Evolutionary conservation across 2,888 invertebrate genomes (phyloP), one percentile per base, ranked within the genome.

Genomic region (Bimastos eiseni): DNA sequence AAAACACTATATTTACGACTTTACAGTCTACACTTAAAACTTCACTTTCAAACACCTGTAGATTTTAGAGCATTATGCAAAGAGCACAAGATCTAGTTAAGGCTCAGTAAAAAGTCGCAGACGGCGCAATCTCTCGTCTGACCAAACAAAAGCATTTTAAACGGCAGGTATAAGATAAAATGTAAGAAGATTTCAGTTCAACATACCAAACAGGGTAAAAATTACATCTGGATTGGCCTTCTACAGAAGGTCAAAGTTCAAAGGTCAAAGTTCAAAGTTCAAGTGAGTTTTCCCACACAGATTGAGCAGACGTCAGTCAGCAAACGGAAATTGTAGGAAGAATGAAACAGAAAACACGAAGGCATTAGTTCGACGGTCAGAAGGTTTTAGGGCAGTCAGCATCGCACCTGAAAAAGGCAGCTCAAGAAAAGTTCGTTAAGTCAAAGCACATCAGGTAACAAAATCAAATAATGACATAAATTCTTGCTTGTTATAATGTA

Each of bases 121-220:
- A 70, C 8, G 6, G 4, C 24, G 13, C 70, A 17, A 17, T 13
- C 70, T 4, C 30, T 17, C 70, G 17, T 3, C 55, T n/a, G 30
- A 84, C 21, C 19, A 36, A 86, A 86, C 34, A 86, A 86, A 3
- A 86, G 24, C 34, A 86, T 24, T 36, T 86, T 36, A 86, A 86
- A 17, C 1, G 86, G 84, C 34, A 86, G 34, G 37, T 36, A 89
- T 21, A 83, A 83, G 83, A 38, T 37, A 33, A 83, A 30, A 90
- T n/a, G 36, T 55, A 55, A 49, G 89, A 55, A 89, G 49, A 70
- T 24, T 55, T 37, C 11, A 49, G 41, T 89, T 33, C 44, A 89
- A 91, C 91, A 90, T 91, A 91, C 91, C 91, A 88, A 91, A 91
- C 44, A 91, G 90, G 34, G 91, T 90, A 90, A 91, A 91, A 55